Evolutionary conservation across 2,797 vertebrate genomes (phyloP), one percentile per base, ranked within the genome.

Genomic region (Xenentodon cancila): DNA sequence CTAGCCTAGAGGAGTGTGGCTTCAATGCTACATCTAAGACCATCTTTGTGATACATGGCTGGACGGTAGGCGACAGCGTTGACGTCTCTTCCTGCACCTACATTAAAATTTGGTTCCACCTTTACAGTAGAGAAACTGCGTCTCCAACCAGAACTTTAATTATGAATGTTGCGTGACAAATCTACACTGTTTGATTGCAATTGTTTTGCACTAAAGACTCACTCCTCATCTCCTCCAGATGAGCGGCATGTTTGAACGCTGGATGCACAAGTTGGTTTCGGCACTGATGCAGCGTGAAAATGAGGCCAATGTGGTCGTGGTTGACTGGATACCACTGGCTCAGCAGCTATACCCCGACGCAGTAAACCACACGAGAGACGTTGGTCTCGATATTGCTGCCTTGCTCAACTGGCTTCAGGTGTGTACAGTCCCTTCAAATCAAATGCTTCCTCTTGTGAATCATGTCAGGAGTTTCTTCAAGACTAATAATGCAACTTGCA

Each of bases 391-490:
- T 70, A 92, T 97, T 0, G 97, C 96, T 0, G 25, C 42, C 43
- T 66, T 98, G 88, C 91, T 99, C 0, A 71, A 98, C 85, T 98
- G 97, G 97, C 89, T 99, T 30, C 93, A 98, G 96, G 97, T 99
- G 81, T 68, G 46, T 75, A 22, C 9, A 1, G 1, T 17, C 2
- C 8, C 45, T 43, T 47, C 0, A 1, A 7, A 5, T 2, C 18
- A 44, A 13, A 15, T 3, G 4, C 9, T 58, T 65, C 2, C 32
- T 34, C 2, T 40, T 16, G 13, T 40, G 37, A 37, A 9, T 37
- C 9, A 37, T 37, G 9, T 12, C 3, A 11, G 45, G 16, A 2
- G 22, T 64, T 48, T 55, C 32, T 46, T 18, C 42, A 34, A 11
- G 1, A 3, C 1, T 20, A 19, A 47, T 11, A 21, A 19, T 19